Percentiles rank a stretch among this genome's conserved stretches.
These are phyloP conservation scores for Rhopalosiphum nymphaeae DNA, from an alignment of 2,888 invertebrate genomes.

Conservation along the genomic window DNA sequence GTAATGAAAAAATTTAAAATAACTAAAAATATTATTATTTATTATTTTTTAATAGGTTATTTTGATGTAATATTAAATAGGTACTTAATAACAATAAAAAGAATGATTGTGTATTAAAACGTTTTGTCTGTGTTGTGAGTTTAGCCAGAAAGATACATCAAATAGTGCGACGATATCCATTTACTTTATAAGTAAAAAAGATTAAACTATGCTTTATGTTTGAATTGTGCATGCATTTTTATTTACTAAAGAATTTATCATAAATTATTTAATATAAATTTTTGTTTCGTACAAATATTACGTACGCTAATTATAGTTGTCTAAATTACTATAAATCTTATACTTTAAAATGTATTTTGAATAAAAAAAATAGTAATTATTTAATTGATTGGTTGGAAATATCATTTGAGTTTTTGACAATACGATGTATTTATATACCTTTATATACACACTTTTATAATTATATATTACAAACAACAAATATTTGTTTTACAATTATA, in stretches of 20 bases:
- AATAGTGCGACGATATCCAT: not conserved
- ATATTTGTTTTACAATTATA: not conserved
- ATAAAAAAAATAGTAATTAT: not conserved
- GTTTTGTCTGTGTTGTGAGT: not conserved
- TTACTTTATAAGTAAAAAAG: no score
- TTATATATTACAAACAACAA: not conserved
- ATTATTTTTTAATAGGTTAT: not conserved
- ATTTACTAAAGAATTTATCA: not conserved
- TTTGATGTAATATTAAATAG: not conserved
- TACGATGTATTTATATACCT: not conserved
- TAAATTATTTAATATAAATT: not conserved
- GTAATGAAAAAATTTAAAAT: no score
- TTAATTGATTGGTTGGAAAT: not conserved
- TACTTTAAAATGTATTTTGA: not conserved
- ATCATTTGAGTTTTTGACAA: not conserved
- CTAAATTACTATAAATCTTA: not conserved
- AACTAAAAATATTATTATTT: not conserved
- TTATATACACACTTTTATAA: not conserved
- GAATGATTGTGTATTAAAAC: not conserved
- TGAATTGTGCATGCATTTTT: not conserved
- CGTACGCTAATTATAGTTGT: not conserved
- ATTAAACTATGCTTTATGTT: not conserved
- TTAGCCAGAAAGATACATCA: not conserved
- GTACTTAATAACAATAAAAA: not conserved
- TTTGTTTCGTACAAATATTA: not conserved